phyloP scores from a whole-genome alignment of 2,797 vertebrate species.

The Molossus molossus region DNA sequence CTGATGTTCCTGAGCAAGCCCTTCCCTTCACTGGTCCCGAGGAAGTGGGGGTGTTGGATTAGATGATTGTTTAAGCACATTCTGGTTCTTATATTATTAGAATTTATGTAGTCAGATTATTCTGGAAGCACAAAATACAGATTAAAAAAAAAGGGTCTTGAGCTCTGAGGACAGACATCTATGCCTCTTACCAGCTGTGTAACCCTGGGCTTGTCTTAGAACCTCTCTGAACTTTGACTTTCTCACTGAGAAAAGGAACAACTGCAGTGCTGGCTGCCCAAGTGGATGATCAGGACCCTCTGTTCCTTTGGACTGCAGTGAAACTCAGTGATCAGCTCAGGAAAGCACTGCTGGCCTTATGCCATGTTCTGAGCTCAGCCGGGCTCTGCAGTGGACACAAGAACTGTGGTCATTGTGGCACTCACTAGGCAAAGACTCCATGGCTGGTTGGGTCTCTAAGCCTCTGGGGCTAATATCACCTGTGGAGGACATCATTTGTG shows the following conservation, averaged over 20 bases:
- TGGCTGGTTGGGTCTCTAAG: background rate
- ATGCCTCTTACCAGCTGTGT: background rate
- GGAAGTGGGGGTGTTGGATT: background rate
- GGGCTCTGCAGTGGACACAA: background rate
- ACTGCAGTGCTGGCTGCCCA: background rate
- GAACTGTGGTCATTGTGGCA: background rate
- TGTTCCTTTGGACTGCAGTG: background rate
- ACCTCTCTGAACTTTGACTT: conserved; percentile 19
- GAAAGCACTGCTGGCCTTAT: background rate
- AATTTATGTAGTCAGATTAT: conserved; percentile 17
- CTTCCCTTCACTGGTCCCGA: background rate
- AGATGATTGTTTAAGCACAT: conserved; percentile 2
- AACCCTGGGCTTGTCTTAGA: background rate
- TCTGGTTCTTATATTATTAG: background rate
- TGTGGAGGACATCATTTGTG: background rate
- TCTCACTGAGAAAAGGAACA: conserved; percentile 19
- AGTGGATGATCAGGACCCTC: background rate
- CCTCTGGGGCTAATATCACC: background rate
- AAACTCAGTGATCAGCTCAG: conserved; percentile 5
- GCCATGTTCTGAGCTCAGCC: background rate
- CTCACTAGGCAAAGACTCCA: background rate
- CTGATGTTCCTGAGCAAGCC: background rate
- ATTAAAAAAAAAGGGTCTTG: conserved; percentile 4
- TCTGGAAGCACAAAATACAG: background rate
- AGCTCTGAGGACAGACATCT: conserved; percentile 5